Evolutionary conservation across 2,797 vertebrate genomes (phyloP).

Genomic region (Eidolon dupreanum): DNA sequence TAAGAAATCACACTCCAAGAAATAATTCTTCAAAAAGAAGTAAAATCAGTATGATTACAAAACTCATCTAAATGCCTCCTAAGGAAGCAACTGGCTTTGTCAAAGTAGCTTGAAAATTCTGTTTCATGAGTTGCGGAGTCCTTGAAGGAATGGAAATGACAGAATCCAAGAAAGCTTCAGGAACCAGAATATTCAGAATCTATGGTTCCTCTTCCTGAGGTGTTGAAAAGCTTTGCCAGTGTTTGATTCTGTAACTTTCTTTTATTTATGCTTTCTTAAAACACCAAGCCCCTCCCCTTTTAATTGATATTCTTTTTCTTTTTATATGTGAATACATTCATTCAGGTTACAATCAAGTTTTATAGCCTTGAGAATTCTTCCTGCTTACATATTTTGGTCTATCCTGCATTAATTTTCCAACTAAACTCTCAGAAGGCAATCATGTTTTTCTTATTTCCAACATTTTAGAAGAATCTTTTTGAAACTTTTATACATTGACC

Average conservation of each 20-base stretch:
- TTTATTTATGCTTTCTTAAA: not conserved
- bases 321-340: not conserved
- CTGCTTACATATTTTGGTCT: not conserved
- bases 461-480: not conserved
- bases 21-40: not conserved
- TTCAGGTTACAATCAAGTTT: not conserved
- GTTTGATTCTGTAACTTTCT: not conserved
- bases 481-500: not conserved
- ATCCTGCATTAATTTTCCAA: not conserved
- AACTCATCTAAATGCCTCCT: not conserved
- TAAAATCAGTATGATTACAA: not conserved
- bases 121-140: not conserved
- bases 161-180: not conserved
- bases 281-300: not conserved
- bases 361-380: not conserved
- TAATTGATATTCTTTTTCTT: not conserved
- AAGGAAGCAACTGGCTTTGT: not conserved
- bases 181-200: not conserved
- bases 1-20: constrained; percentile 10
- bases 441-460: not conserved
- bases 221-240: not conserved
- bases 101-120: not conserved
- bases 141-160: not conserved
- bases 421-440: not conserved
- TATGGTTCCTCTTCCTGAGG: not conserved